Conservation (phyloP, 2,888 invertebrate genomes). For the Drosophila rellima region DNA sequence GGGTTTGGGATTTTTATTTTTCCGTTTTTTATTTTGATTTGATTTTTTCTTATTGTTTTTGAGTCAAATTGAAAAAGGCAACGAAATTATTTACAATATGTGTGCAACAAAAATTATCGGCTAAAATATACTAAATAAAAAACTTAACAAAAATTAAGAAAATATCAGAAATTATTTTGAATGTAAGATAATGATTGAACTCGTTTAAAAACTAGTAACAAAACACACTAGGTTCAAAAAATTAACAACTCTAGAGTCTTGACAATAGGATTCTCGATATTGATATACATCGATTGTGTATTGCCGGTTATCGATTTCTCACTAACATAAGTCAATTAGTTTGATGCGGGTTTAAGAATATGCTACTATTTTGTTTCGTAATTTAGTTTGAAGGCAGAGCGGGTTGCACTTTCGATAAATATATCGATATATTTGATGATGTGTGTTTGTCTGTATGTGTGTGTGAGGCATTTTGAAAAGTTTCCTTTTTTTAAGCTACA, state of each 20-base stretch:
- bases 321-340: constrained; percentile 9
- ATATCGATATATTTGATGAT: constrained; percentile 31
- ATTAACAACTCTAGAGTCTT: constrained; percentile 45
- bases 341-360: constrained; percentile 1
- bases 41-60: constrained; percentile 36
- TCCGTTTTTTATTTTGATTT: constrained; percentile 37
- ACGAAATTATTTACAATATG: constrained; percentile 79
- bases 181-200: constrained; percentile 14
- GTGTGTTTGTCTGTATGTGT: constrained; percentile 30
- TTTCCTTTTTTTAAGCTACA: constrained; percentile 48
- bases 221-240: constrained; percentile 46
- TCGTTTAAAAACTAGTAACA: constrained; percentile 52
- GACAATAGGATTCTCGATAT: constrained; percentile 10
- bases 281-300: neutral
- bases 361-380: constrained; percentile 12
- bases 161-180: constrained; percentile 22
- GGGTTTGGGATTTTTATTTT: constrained; percentile 26
- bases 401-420: constrained; percentile 33
- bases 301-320: neutral
- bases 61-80: constrained; percentile 57
- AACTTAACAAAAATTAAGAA: constrained; percentile 61
- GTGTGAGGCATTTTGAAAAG: neutral
- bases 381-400: constrained; percentile 20
- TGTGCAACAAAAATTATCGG: constrained; percentile 32
- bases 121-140: constrained; percentile 48